Conservation (phyloP, 2,888 invertebrate genomes). For the Stenotaenia linearis region DNA sequence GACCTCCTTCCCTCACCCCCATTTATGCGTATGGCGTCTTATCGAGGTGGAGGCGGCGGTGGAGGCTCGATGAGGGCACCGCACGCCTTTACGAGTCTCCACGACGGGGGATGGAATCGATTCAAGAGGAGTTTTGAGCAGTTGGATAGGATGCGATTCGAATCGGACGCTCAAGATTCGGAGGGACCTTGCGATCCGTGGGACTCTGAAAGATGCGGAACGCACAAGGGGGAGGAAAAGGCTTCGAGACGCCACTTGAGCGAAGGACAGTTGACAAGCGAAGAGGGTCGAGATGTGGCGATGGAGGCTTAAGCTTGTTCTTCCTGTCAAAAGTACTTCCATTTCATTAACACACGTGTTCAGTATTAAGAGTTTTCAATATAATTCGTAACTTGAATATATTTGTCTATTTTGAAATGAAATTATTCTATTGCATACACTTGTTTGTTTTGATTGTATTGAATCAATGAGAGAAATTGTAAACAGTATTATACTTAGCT, state of each 20-base stretch:
- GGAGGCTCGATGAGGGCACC: constrained; percentile 8
- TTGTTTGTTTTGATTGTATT: not conserved
- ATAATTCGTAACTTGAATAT: not conserved
- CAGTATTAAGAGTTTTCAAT: not conserved
- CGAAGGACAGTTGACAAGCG: not conserved
- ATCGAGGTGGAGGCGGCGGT: not conserved
- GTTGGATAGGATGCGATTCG: too few relatives aligned
- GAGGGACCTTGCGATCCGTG: not conserved
- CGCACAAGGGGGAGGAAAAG: constrained; percentile 10
- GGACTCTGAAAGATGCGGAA: not conserved
- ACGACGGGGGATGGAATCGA: not conserved
- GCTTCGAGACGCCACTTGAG: not conserved
- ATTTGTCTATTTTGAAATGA: not conserved
- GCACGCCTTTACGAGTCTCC: constrained; percentile 27
- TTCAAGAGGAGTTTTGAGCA: not conserved
- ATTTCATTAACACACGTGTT: not conserved
- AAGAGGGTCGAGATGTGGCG: not conserved
- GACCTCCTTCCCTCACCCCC: constrained; percentile 3
- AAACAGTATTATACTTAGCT: not conserved
- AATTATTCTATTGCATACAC: not conserved
- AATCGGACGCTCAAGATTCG: not conserved
- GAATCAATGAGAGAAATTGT: not conserved
- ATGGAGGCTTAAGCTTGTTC: not conserved
- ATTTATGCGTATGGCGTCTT: constrained; percentile 8
- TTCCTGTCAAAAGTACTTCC: constrained; percentile 18